Conservation (phyloP, 2,113 vertebrate species). For the Indicator indicator region DNA sequence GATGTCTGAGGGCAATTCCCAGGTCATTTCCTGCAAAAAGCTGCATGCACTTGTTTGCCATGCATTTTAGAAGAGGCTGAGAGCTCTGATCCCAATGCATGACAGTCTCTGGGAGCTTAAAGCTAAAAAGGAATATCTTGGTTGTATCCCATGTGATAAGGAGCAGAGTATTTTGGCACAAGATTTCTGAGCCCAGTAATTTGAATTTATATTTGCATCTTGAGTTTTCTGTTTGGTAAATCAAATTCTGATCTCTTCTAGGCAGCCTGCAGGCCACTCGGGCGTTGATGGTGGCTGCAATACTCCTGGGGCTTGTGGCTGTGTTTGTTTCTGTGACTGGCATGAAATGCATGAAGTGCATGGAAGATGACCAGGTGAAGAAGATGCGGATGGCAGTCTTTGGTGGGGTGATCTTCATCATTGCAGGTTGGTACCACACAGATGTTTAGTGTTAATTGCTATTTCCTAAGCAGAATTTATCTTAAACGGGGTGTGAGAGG, state of each 20-base stretch:
- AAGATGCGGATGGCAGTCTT: conserved; percentile 82
- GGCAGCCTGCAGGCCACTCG: conserved; percentile 85
- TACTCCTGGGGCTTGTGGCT: conserved; percentile 82
- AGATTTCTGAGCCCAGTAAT: neutral
- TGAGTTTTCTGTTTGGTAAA: neutral
- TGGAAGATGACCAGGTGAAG: conserved; percentile 79
- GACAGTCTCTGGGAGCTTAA: neutral
- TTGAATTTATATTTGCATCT: neutral
- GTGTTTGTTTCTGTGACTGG: conserved; percentile 81
- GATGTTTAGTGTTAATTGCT: neutral
- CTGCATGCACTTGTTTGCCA: neutral
- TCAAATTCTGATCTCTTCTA: conserved; percentile 42
- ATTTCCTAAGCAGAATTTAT: neutral
- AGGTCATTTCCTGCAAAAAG: conserved; percentile 51
- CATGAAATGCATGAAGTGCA: conserved; percentile 91
- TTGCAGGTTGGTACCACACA: conserved; percentile 78
- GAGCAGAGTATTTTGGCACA: neutral
- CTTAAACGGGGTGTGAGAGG: neutral
- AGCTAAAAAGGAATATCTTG: neutral
- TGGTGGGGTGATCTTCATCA: conserved; percentile 83
- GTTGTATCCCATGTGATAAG: neutral
- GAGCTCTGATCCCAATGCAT: neutral
- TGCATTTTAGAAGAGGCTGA: conserved; percentile 7
- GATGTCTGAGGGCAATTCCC: conserved; percentile 52
- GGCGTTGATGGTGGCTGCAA: conserved; percentile 85